Evolutionary conservation across 2,797 vertebrate species (phyloP), one percentile per base, ranked within the genome.

Genomic region (Margarornis squamiger): DNA sequence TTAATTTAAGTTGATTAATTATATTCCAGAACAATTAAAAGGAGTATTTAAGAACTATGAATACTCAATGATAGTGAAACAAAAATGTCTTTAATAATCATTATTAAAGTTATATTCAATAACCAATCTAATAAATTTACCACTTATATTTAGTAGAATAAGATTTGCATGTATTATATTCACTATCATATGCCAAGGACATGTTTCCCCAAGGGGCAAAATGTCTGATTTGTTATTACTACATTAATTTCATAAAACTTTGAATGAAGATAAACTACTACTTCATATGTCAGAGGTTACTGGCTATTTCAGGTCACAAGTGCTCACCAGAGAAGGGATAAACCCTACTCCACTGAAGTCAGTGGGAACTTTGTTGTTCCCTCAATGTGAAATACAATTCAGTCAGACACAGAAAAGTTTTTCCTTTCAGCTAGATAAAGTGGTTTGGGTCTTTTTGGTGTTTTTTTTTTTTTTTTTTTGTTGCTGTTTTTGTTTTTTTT

Each of bases 1-100:
- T 58, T 70, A 67, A 88, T 77, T 88, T 80, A 93, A 80, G n/a
- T 39, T 71, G 17, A 77, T 91, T 78, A 58, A 85, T 85, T 86
- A 59, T 59, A 73, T 87, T 88, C 7, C 38, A 85, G 32, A 79
- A 48, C 32, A 87, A 88, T 70, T 93, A 88, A 67, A 49, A 79
- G 7, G 20, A 91, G 8, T 46, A 10, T 72, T 21, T 34, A 84
- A 86, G 48, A 90, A 45, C 23, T 75, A 66, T 59, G 51, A 92
- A 71, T 88, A 78, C 17, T 78, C 55, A 86, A 75, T 72, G 5
- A 62, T 8, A 66, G 9, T 55, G 29, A 90, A 66, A 86, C 86
- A 3, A 66, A 95, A 93, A 73, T 41, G 43, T 86, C 18, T 81
- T 72, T 84, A 81, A 77, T 49, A 80, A 93, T 61, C 19, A 41